Evolutionary conservation across 2,113 vertebrate species (phyloP).

Genomic region (Rhabdomys dilectus): DNA sequence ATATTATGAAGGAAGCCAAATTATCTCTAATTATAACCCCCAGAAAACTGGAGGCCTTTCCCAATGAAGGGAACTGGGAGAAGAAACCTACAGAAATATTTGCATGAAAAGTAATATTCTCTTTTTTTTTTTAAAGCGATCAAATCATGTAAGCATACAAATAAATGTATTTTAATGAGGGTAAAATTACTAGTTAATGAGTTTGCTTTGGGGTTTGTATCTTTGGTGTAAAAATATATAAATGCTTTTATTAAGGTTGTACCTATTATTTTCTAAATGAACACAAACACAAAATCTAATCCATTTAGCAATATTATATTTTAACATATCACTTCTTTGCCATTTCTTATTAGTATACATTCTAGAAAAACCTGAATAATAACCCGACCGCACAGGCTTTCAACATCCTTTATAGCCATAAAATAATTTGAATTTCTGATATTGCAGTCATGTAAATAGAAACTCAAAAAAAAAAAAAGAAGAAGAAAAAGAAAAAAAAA

Average conservation of each 20-base stretch:
- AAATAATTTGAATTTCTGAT: constrained; percentile 74
- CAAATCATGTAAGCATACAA: constrained; percentile 91
- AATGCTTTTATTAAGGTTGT: constrained; percentile 91
- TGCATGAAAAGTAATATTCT: constrained; percentile 88
- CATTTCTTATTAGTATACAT: constrained; percentile 84
- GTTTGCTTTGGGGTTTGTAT: constrained; percentile 92
- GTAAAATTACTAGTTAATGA: constrained; percentile 93
- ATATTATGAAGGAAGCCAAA: constrained; percentile 88
- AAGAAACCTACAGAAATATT: constrained; percentile 87
- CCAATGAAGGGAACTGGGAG: constrained; percentile 82
- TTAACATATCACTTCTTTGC: constrained; percentile 85
- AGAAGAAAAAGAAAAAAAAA: too few species aligned
- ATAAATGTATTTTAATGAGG: constrained; percentile 94
- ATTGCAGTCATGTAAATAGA: constrained; percentile 76
- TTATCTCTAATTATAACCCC: constrained; percentile 90
- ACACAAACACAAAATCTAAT: constrained; percentile 87
- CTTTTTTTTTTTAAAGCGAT: constrained; percentile 85
- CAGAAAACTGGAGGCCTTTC: constrained; percentile 88
- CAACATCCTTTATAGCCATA: constrained; percentile 79
- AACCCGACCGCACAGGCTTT: constrained; percentile 73
- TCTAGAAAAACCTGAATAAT: constrained; percentile 84
- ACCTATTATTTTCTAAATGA: constrained; percentile 91
- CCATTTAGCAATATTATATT: constrained; percentile 88
- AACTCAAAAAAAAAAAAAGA: constrained; percentile 57
- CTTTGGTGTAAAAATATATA: constrained; percentile 89